Conservation (phyloP, 2,797 vertebrate genomes). For the Luscinia megarhynchos region DNA sequence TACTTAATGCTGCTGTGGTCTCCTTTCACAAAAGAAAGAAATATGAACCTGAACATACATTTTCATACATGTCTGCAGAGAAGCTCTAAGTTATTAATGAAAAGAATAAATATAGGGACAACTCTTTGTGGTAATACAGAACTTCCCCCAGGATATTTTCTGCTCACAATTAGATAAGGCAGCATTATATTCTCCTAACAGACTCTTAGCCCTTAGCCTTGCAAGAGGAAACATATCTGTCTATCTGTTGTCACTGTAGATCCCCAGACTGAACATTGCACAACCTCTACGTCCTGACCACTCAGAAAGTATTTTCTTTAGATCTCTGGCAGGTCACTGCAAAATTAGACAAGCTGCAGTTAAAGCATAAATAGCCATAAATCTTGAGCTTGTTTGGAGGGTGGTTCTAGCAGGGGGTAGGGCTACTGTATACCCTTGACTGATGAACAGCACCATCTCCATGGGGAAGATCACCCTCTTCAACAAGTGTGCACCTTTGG, state of each 20-base stretch:
- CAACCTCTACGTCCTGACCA: background rate
- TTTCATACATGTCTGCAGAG: background rate
- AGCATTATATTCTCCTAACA: background rate
- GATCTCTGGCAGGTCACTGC: background rate
- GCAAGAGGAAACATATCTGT: background rate
- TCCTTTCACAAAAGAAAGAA: background rate
- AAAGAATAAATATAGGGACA: background rate
- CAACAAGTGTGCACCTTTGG: background rate
- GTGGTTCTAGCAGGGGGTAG: background rate
- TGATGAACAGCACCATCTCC: background rate
- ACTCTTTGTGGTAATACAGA: background rate
- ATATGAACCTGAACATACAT: background rate
- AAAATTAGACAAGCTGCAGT: background rate
- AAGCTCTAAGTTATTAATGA: background rate
- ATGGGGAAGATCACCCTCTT: background rate
- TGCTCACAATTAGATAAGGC: background rate
- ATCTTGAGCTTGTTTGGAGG: background rate
- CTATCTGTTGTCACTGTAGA: background rate
- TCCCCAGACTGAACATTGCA: background rate
- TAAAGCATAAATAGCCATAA: background rate
- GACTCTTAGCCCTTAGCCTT: background rate
- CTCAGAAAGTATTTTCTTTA: background rate
- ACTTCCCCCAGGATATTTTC: background rate
- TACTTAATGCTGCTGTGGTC: background rate
- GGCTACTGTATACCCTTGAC: no score